Evolutionary conservation across 2,113 vertebrate species (phyloP).

Genomic region (Lagopus muta): DNA sequence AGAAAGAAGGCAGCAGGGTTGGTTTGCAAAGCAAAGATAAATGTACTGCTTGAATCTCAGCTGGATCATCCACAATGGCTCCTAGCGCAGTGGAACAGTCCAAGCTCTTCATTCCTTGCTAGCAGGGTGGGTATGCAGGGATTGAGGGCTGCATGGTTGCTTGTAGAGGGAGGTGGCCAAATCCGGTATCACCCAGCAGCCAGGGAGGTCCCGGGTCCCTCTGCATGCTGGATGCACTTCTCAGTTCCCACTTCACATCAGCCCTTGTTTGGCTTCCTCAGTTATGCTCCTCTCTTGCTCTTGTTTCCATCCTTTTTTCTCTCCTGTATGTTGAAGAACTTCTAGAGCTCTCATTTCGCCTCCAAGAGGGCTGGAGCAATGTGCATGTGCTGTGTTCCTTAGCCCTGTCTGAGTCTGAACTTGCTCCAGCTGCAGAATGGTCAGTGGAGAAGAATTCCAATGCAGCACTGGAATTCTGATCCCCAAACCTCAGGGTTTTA

Average conservation of each 20-base stretch:
- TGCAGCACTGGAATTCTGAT: slow-evolving; percentile 1
- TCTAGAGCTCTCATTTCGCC: not conserved
- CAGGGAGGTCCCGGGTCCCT: not conserved
- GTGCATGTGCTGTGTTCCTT: not conserved
- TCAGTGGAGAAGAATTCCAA: not conserved
- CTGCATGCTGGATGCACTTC: not conserved
- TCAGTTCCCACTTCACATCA: not conserved
- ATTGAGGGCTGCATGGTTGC: rapidly evolving
- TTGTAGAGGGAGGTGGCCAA: not conserved
- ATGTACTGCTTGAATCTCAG: not conserved
- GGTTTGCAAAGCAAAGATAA: not conserved
- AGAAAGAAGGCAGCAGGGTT: not conserved
- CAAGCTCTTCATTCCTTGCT: not conserved
- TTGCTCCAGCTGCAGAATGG: not conserved
- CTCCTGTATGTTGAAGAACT: not conserved
- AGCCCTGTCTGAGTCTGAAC: not conserved
- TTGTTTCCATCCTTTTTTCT: not conserved
- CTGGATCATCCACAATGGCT: not conserved
- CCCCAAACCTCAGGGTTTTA: not conserved
- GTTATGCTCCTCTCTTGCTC: not conserved
- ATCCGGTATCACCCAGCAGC: not conserved
- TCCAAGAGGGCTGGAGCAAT: not conserved
- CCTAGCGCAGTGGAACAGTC: not conserved
- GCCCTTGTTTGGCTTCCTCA: not conserved
- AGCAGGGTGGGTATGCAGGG: not conserved